These are phyloP conservation scores for Danionella cerebrum DNA, from an alignment of 2,113 vertebrate species.

Conservation along the genomic window DNA sequence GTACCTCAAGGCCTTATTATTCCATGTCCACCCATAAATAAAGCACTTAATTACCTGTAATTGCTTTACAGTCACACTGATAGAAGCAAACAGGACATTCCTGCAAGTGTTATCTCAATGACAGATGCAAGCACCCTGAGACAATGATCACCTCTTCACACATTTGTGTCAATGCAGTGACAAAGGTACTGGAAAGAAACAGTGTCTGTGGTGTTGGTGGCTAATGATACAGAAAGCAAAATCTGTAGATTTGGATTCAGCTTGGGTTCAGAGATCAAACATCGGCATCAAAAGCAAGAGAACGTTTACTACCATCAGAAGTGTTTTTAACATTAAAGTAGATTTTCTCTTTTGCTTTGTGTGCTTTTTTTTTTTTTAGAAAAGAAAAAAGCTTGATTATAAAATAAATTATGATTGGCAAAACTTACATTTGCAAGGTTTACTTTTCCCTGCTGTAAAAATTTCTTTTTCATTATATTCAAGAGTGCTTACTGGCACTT, in stretches of 20 bases:
- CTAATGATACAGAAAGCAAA: background rate
- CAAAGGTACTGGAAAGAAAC: background rate
- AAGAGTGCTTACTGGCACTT: no score
- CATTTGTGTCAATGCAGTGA: background rate
- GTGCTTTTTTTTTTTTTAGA: no score
- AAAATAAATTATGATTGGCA: no score
- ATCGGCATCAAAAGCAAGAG: no score
- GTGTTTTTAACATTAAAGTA: background rate
- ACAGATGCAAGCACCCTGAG: background rate
- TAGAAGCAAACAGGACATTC: conserved; percentile 2
- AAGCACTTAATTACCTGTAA: conserved; percentile 13
- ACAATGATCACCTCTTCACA: background rate
- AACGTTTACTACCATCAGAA: no score
- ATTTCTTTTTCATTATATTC: no score
- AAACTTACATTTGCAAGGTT: no score
- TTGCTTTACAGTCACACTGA: conserved; percentile 1
- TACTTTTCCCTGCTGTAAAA: no score
- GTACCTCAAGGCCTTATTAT: background rate
- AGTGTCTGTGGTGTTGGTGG: background rate
- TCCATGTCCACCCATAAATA: background rate
- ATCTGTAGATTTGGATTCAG: background rate
- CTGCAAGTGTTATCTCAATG: background rate
- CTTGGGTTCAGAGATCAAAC: background rate
- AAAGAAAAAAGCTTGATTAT: no score
- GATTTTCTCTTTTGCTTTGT: no score